Evolutionary conservation across 2,888 invertebrate species (phyloP).

Genomic region (Leptothorax acervorum): DNA sequence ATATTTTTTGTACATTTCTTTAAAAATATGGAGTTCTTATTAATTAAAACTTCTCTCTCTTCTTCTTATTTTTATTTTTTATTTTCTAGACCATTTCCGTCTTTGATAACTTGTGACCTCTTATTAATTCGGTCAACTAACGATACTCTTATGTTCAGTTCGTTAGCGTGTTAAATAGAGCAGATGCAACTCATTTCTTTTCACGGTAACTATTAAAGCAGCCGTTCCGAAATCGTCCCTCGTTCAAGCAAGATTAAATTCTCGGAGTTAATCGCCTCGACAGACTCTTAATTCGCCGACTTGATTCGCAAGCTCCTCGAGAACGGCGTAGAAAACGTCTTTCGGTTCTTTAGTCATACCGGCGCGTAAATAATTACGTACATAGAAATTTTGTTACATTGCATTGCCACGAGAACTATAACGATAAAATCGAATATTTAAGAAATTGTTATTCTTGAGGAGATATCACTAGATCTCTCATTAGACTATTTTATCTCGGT

Average conservation of each 20-base stretch:
- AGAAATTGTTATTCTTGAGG: conserved; percentile 38
- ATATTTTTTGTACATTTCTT: neutral
- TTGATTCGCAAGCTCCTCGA: conserved; percentile 69
- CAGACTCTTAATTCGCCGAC: conserved; percentile 80
- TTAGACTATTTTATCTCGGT: neutral
- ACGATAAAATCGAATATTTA: conserved; percentile 56
- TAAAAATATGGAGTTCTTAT: neutral
- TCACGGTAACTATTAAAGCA: conserved; percentile 70
- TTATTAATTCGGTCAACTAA: conserved; percentile 63
- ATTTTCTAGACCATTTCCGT: neutral
- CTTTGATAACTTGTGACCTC: neutral
- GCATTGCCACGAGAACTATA: conserved; percentile 45
- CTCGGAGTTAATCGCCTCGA: conserved; percentile 79
- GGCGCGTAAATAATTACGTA: conserved; percentile 68
- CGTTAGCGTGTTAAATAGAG: conserved; percentile 40
- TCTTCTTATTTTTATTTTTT: neutral
- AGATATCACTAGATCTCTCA: neutral
- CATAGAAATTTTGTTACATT: conserved; percentile 46
- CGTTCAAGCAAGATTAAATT: conserved; percentile 81
- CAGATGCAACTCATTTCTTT: conserved; percentile 59
- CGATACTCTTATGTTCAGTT: conserved; percentile 18
- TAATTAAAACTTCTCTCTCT: neutral
- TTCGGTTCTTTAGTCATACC: conserved; percentile 60
- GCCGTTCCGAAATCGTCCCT: conserved; percentile 77
- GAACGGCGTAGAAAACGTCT: conserved; percentile 62